phyloP scores from a whole-genome alignment of 2,888 invertebrate species.

The Troilus luridus region DNA sequence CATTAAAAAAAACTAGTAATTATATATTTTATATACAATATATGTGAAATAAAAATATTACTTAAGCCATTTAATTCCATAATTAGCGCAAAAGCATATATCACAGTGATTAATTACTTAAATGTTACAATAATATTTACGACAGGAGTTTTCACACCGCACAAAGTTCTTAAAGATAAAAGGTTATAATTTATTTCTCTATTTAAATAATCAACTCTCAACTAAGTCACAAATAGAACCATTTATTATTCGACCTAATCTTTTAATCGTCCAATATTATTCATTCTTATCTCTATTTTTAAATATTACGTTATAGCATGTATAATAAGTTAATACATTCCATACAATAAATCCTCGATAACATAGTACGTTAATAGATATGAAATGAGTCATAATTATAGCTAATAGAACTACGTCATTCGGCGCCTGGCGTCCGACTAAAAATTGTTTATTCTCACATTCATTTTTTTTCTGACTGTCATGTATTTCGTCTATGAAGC shows the following conservation, averaged over 20 bases:
- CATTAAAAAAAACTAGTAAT: too few relatives aligned
- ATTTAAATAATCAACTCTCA: conserved; percentile 13
- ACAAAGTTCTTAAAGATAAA: conserved; percentile 11
- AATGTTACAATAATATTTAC: background rate
- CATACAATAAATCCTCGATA: conserved; percentile 7
- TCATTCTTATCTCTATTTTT: background rate
- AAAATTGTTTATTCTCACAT: background rate
- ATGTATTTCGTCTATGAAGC: background rate
- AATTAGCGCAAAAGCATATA: background rate
- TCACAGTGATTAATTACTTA: background rate
- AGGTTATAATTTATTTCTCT: background rate
- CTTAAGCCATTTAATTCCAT: background rate
- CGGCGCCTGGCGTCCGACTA: background rate
- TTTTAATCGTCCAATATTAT: background rate
- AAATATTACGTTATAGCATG: background rate
- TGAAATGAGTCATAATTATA: background rate
- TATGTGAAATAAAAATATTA: too few relatives aligned
- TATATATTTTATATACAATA: too few relatives aligned
- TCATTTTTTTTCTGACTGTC: background rate
- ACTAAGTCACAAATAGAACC: background rate
- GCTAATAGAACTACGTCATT: background rate
- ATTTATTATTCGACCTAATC: conserved; percentile 13
- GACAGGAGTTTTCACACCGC: background rate
- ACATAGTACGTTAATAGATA: background rate
- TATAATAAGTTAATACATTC: conserved; percentile 8